phyloP scores from a whole-genome alignment of 1,140 invertebrate species.

The Frieseomelitta varia region DNA sequence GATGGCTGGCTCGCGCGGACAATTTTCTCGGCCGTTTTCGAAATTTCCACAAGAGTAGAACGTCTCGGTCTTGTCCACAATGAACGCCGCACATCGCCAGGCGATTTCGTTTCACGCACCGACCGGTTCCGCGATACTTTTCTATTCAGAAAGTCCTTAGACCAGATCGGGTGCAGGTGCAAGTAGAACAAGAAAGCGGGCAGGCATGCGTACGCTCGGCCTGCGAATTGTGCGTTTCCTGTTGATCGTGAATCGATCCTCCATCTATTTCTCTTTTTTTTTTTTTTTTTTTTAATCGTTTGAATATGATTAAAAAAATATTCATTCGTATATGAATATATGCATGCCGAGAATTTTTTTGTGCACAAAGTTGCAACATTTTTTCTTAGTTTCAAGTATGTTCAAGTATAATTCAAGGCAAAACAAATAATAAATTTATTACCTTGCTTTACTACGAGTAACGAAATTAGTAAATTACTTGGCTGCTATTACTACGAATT shows the following conservation, averaged over 20 bases:
- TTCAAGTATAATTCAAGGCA: no score
- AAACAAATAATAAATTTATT: no score
- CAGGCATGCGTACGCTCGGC: conserved; percentile 56
- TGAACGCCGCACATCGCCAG: neutral
- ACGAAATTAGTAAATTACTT: no score
- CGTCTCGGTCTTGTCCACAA: neutral
- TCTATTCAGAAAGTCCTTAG: conserved; percentile 55
- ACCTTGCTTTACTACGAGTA: no score
- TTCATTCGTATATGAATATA: no score
- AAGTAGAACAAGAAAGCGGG: conserved; percentile 65
- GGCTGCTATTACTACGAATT: no score
- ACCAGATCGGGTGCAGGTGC: conserved; percentile 56
- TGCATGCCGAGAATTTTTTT: no score
- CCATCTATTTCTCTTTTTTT: neutral
- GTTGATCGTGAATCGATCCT: conserved; percentile 36
- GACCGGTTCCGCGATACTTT: conserved; percentile 55
- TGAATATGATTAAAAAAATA: neutral
- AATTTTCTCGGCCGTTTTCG: neutral
- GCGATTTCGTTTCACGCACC: conserved; percentile 55
- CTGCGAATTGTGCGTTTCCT: conserved; percentile 42
- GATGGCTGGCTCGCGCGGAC: neutral
- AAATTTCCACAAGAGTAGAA: neutral
- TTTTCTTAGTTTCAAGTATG: no score
- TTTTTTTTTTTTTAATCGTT: conserved; percentile 38
- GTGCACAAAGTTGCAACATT: no score